Evolutionary conservation across 2,888 invertebrate species (phyloP).

Genomic region (Aleiodes alternator): DNA sequence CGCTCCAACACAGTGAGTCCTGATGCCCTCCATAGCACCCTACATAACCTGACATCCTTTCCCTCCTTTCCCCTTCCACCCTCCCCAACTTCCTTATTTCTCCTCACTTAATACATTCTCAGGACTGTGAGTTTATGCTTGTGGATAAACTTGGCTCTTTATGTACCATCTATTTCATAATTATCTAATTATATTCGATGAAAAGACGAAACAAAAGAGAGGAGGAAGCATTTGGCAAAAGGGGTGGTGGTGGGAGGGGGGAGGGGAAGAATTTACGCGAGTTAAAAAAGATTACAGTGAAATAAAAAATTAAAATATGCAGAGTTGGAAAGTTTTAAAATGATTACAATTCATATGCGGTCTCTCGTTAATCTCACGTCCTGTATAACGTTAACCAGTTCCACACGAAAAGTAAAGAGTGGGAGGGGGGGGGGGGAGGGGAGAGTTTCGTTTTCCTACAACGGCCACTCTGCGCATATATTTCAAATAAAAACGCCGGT

Average conservation of each 20-base stretch:
- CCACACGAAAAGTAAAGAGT: constrained; percentile 45
- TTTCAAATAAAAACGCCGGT: constrained; percentile 41
- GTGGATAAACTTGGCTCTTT: constrained; percentile 8
- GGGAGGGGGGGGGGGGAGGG: not conserved
- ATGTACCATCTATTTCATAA: constrained; percentile 21
- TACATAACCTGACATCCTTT: too few relatives aligned
- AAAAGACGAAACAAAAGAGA: not conserved
- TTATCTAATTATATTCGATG: constrained; percentile 28
- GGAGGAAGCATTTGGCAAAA: not conserved
- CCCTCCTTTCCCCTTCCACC: not conserved
- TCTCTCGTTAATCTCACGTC: constrained; percentile 48
- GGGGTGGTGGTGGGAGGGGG: not conserved
- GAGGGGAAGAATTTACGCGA: constrained; percentile 9
- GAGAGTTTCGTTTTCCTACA: constrained; percentile 47
- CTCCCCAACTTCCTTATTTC: constrained; percentile 23
- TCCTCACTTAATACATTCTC: constrained; percentile 43
- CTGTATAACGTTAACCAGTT: constrained; percentile 53
- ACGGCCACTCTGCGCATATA: constrained; percentile 34
- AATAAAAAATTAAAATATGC: constrained; percentile 30
- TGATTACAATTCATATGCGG: constrained; percentile 41
- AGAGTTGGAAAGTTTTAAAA: constrained; percentile 29
- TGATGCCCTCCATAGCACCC: constrained; percentile 51
- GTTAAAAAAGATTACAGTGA: constrained; percentile 20
- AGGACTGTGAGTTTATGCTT: constrained; percentile 40
- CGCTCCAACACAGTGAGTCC: constrained; percentile 55